A percentile compares a stretch with the other conserved stretches of the same genome.
Evolutionary conservation across 64 coral and sea anemone species (phyloP).

Genomic region (Anthopleura sola): DNA sequence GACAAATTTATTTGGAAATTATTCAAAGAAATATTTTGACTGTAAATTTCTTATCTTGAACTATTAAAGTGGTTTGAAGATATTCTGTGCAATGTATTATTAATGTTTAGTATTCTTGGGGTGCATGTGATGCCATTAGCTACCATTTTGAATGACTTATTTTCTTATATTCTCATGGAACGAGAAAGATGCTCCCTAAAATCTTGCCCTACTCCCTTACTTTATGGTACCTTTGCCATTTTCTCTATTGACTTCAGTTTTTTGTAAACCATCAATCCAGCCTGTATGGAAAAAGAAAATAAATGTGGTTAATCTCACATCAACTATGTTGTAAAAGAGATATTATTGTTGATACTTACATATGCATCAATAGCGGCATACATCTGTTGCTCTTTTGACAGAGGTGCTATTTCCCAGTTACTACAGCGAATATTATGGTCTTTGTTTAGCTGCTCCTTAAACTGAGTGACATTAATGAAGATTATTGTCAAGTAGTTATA

Average conservation of each 20-base stretch:
- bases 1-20: neutral
- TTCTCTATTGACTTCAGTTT: neutral
- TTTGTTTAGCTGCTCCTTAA: constrained; percentile 58
- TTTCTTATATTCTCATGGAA: no score
- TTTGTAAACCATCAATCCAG: constrained; percentile 18
- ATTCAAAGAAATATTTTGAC: neutral
- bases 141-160: no score
- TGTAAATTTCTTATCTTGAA: no score
- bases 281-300: neutral
- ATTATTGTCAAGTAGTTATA: neutral
- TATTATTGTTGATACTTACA: constrained; percentile 42
- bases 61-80: no score
- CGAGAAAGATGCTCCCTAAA: no score
- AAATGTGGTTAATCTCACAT: neutral
- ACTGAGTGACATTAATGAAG: constrained; percentile 24
- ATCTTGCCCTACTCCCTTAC: neutral
- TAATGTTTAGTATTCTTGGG: no score
- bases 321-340: no score
- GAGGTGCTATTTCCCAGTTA: constrained; percentile 50
- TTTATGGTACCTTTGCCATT: neutral
- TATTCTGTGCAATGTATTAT: no score
- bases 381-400: constrained; percentile 39
- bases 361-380: constrained; percentile 62
- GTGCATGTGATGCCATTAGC: no score
- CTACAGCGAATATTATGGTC: constrained; percentile 54